Percentiles rank a stretch among this genome's conserved stretches.
Conservation (phyloP, 1,140 invertebrate genomes). For the Tetramorium alpestre region DNA sequence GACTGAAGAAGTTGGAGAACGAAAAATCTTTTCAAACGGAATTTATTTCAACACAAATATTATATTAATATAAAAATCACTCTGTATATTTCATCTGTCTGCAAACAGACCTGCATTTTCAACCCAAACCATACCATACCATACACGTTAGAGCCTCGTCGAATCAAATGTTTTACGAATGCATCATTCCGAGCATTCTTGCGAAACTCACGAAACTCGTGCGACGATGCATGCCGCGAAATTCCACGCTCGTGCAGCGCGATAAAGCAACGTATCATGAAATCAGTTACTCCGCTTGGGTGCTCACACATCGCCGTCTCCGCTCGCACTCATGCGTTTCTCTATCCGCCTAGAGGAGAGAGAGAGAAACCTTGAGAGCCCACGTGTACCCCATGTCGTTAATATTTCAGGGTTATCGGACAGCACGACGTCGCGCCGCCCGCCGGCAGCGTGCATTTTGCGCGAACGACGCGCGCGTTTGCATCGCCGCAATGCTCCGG, state of each 20-base stretch:
- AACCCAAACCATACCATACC: background rate
- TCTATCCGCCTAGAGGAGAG: background rate
- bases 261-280: constrained; percentile 23
- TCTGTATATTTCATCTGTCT: background rate
- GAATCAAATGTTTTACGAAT: background rate
- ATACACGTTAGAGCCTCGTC: background rate
- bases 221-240: constrained; percentile 1
- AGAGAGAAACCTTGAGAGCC: constrained; percentile 24
- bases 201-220: background rate
- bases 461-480: background rate
- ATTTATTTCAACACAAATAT: background rate
- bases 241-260: background rate
- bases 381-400: constrained; percentile 7
- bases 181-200: background rate
- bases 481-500: background rate
- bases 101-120: background rate
- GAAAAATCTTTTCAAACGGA: background rate
- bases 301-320: background rate
- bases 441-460: background rate
- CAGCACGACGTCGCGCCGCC: background rate
- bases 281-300: constrained; percentile 6
- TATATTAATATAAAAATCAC: background rate
- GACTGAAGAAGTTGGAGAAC: background rate
- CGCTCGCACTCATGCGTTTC: background rate
- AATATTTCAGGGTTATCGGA: constrained; percentile 49